Evolutionary conservation across 2,888 invertebrate genomes (phyloP).

Genomic region (Cephus rjabovi): DNA sequence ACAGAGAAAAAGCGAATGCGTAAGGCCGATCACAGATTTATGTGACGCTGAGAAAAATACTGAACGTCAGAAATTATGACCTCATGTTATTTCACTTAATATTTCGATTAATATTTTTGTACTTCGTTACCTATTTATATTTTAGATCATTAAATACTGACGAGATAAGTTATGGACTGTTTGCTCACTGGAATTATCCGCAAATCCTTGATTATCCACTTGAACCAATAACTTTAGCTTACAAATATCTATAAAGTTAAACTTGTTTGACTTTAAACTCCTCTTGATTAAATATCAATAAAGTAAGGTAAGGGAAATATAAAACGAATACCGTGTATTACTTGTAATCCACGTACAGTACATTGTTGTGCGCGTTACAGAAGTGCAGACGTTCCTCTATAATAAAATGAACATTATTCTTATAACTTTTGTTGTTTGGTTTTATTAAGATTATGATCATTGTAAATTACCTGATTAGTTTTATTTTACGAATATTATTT

Average conservation of each 20-base stretch:
- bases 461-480: background rate
- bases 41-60: conserved; percentile 16
- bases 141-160: conserved; percentile 40
- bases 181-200: conserved; percentile 13
- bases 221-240: background rate
- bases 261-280: background rate
- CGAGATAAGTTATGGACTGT: conserved; percentile 30
- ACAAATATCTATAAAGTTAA: background rate
- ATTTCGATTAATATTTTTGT: conserved; percentile 53
- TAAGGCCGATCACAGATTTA: conserved; percentile 15
- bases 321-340: background rate
- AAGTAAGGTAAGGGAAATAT: background rate
- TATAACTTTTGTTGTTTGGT: background rate
- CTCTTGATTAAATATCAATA: background rate
- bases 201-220: conserved; percentile 9
- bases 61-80: conserved; percentile 25
- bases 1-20: background rate
- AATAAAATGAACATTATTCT: background rate
- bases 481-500: background rate
- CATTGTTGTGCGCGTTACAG: background rate
- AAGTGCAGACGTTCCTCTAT: background rate
- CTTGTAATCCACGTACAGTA: background rate
- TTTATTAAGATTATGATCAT: background rate
- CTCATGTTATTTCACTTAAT: conserved; percentile 22
- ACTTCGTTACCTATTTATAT: conserved; percentile 55